Evolutionary conservation across 2,888 invertebrate species (phyloP).

Genomic region (Helleia helle): DNA sequence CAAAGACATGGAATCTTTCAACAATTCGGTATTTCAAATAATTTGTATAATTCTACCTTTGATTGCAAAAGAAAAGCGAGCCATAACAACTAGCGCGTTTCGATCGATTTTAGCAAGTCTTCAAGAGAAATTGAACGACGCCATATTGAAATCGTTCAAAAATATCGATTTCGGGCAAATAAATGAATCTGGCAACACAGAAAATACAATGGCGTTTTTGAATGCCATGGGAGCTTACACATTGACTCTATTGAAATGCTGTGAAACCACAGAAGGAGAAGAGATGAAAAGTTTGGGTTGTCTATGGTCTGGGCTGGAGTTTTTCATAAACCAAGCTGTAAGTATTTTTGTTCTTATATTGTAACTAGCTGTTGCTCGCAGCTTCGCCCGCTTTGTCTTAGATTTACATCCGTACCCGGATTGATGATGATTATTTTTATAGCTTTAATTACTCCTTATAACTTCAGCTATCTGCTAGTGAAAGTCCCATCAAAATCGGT

Average conservation of each 20-base stretch:
- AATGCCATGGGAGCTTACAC: conserved; percentile 60
- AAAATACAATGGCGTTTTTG: conserved; percentile 43
- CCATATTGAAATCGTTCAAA: conserved; percentile 48
- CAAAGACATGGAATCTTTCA: conserved; percentile 39
- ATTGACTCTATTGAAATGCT: conserved; percentile 51
- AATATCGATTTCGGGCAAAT: conserved; percentile 40
- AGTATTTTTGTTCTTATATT: conserved; percentile 32
- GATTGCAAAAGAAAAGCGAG: conserved; percentile 54
- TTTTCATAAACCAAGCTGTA: conserved; percentile 52
- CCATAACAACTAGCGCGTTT: conserved; percentile 44
- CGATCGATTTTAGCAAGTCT: conserved; percentile 54
- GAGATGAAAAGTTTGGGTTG: conserved; percentile 50
- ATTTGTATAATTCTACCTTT: conserved; percentile 51
- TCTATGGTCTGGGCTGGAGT: conserved; percentile 49
- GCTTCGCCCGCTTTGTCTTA: too few relatives aligned
- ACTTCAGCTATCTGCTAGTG: too few relatives aligned
- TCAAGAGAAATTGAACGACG: conserved; percentile 53
- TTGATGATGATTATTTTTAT: too few relatives aligned
- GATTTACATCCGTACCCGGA: too few relatives aligned
- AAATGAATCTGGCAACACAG: conserved; percentile 31
- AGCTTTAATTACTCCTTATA: too few relatives aligned
- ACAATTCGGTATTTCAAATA: conserved; percentile 52
- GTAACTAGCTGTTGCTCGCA: too few relatives aligned
- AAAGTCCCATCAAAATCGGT: too few relatives aligned
- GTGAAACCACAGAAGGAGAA: conserved; percentile 43